Percentiles rank a stretch among this genome's conserved stretches.
Conservation (phyloP, 2,797 vertebrate species). For the Phataginus tetradactyla region DNA sequence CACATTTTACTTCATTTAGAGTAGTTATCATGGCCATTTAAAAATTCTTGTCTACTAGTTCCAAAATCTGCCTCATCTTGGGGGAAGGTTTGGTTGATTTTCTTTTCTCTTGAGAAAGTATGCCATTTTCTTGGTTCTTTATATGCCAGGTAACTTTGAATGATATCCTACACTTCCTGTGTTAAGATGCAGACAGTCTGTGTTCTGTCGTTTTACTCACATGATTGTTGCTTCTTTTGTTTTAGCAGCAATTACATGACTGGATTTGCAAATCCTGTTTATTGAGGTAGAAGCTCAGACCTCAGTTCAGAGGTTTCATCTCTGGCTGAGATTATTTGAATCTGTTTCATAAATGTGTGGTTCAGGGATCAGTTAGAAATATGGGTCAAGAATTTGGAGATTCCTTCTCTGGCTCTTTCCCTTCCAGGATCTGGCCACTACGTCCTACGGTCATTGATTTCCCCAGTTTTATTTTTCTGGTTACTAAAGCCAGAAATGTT, state of each 20-base stretch:
- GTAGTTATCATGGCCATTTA: neutral
- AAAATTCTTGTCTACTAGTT: neutral
- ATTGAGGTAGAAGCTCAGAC: neutral
- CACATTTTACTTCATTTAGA: neutral
- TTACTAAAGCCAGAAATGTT: neutral
- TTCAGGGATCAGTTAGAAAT: neutral
- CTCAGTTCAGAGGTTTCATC: neutral
- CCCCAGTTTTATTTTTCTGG: neutral
- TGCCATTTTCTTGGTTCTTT: neutral
- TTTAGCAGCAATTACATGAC: neutral
- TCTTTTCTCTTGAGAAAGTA: neutral
- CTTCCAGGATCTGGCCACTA: neutral
- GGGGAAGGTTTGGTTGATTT: neutral
- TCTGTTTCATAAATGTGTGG: neutral
- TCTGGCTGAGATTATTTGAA: neutral
- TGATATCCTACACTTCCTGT: neutral
- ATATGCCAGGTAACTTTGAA: neutral
- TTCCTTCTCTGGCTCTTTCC: neutral
- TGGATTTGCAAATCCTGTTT: neutral
- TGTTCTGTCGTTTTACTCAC: neutral
- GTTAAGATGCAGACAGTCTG: neutral
- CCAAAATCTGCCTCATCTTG: neutral
- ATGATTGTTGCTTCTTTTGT: neutral
- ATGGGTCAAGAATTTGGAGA: neutral
- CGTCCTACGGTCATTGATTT: neutral